phyloP scores from a whole-genome alignment of 2,113 vertebrate genomes.

The Ailuropoda melanoleuca region DNA sequence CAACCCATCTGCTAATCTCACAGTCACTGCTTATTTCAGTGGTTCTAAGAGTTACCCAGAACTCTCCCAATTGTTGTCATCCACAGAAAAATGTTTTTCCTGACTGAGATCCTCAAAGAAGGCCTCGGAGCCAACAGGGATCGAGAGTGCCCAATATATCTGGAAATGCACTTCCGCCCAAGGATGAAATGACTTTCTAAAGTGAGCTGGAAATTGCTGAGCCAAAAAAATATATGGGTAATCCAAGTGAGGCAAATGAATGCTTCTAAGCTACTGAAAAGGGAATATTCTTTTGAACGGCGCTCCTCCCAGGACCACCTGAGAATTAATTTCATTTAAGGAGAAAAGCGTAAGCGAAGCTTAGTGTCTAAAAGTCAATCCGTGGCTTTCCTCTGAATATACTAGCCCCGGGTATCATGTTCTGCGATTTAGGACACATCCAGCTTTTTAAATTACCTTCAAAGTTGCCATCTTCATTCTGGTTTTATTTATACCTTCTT shows the following conservation, averaged over 20 bases:
- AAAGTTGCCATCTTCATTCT: conserved; percentile 43
- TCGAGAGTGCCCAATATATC: conserved; percentile 53
- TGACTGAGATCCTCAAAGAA: conserved; percentile 55
- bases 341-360: background rate
- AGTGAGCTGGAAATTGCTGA: conserved; percentile 40
- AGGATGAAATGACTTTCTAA: conserved; percentile 52
- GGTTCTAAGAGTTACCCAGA: conserved; percentile 1
- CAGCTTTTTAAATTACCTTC: background rate
- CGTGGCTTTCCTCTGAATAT: background rate
- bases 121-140: background rate
- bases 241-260: conserved; percentile 30
- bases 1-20: background rate
- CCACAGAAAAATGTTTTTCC: conserved; percentile 52
- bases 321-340: conserved; percentile 56
- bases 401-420: background rate
- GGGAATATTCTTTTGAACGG: conserved; percentile 33
- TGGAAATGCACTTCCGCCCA: background rate
- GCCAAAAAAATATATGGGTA: conserved; percentile 48
- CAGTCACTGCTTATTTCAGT: conserved; percentile 14
- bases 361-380: conserved; percentile 27
- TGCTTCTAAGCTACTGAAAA: conserved; percentile 22
- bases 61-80: conserved; percentile 32
- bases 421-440: background rate
- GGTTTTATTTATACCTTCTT: conserved; percentile 30
- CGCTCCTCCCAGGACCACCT: background rate